Conservation (phyloP, 1,140 invertebrate species). For the Pomacea maculata region DNA sequence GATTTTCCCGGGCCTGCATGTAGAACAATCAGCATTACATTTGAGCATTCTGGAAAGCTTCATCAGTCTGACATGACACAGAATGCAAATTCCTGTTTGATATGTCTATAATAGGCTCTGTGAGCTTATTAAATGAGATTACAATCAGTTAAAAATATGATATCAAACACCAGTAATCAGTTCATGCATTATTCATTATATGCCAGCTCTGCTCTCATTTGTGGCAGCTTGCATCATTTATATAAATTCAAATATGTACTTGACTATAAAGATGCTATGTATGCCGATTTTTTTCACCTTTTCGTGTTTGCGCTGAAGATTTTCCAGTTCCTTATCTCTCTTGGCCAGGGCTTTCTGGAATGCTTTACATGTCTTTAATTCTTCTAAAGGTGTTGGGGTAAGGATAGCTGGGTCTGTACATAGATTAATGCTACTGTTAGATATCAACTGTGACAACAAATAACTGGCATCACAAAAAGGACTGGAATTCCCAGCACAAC, state of each 20-base stretch:
- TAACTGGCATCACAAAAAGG: background rate
- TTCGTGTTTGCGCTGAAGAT: conserved; percentile 84
- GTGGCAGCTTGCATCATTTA: no score
- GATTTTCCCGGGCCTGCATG: conserved; percentile 41
- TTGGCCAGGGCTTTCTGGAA: conserved; percentile 84
- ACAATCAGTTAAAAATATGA: no score
- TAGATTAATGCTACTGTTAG: conserved; percentile 15
- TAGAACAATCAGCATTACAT: background rate
- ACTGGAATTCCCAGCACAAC: no score
- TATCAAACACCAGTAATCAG: no score
- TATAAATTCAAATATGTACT: no score
- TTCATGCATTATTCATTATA: no score
- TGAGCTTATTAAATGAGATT: no score
- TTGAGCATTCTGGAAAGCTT: background rate
- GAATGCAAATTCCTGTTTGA: no score
- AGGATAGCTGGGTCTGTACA: conserved; percentile 48
- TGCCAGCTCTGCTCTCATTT: no score
- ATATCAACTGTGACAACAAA: background rate
- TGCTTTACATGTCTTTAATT: conserved; percentile 81
- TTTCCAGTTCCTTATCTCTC: conserved; percentile 87
- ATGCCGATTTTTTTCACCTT: conserved; percentile 68
- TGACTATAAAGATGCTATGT: no score
- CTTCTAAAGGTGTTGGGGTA: conserved; percentile 79
- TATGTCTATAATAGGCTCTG: no score
- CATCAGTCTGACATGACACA: background rate